Conservation (phyloP, 2,888 invertebrate species). For the Rotaria socialis region DNA sequence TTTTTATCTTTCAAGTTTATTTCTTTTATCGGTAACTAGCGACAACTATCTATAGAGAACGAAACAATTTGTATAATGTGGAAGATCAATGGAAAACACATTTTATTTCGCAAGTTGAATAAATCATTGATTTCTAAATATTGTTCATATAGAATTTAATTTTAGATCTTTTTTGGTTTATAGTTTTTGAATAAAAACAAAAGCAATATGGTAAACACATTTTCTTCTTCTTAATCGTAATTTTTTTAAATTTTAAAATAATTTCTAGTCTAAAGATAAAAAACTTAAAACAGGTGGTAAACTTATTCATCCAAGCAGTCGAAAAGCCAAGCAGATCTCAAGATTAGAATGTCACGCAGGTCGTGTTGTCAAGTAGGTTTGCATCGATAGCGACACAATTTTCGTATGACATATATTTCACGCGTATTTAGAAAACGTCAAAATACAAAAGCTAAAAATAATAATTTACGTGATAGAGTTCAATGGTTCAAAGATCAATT, state of each 20-base stretch:
- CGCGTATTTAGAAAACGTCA: constrained; percentile 3
- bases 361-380: not conserved
- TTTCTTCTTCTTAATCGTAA: not conserved
- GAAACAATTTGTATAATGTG: not conserved
- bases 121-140: not conserved
- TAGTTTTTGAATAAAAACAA: not conserved
- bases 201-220: not conserved
- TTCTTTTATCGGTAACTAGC: not conserved
- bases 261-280: constrained; percentile 2
- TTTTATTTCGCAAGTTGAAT: not conserved
- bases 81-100: not conserved
- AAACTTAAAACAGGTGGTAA: not conserved
- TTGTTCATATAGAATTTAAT: no score
- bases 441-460: constrained; percentile 20
- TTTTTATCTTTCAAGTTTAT: no score
- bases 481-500: constrained; percentile 23
- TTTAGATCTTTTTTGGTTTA: not conserved
- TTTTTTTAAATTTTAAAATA: not conserved
- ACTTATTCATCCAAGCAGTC: constrained; percentile 19
- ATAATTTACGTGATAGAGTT: not conserved
- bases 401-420: not conserved
- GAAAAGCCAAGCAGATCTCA: constrained; percentile 9
- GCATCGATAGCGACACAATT: no score
- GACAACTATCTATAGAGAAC: not conserved
- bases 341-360: constrained; percentile 20